These are phyloP conservation scores for Diogma glabrata DNA, from an alignment of 2,888 invertebrate genomes.

Conservation along the genomic window DNA sequence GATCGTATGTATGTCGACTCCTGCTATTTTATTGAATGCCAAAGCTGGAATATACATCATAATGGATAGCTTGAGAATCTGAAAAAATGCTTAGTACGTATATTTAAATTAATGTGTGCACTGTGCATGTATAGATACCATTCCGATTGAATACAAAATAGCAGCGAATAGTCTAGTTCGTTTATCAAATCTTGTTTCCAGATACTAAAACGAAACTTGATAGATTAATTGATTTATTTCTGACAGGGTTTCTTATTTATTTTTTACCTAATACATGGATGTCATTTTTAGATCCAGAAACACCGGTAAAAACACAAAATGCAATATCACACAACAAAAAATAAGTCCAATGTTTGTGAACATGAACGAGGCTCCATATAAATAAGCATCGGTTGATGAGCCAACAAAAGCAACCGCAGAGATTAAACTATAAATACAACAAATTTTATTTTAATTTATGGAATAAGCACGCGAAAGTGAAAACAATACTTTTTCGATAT, in stretches of 20 bases:
- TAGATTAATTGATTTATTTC: background rate
- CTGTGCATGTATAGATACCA: too few species aligned
- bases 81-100: too few species aligned
- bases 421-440: too few species aligned
- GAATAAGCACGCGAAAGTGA: too few species aligned
- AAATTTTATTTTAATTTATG: too few species aligned
- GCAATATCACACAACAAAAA: slow-evolving; percentile 41
- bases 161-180: slow-evolving; percentile 23
- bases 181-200: slow-evolving; percentile 42
- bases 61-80: slow-evolving; percentile 44
- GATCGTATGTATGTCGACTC: slow-evolving; percentile 50
- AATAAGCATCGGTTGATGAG: slow-evolving; percentile 64
- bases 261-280: slow-evolving; percentile 51
- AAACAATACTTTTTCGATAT: too few species aligned
- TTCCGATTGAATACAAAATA: background rate
- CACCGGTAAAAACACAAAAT: slow-evolving; percentile 46
- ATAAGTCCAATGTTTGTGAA: slow-evolving; percentile 38
- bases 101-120: too few species aligned
- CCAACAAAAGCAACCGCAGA: slow-evolving; percentile 66
- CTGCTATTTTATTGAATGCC: slow-evolving; percentile 63
- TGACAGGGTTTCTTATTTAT: background rate
- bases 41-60: slow-evolving; percentile 59
- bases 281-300: slow-evolving; percentile 49
- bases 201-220: background rate
- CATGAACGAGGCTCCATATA: slow-evolving; percentile 63